Conservation (phyloP, 1,140 invertebrate genomes). For the Diachasmimorpha longicaudata region DNA sequence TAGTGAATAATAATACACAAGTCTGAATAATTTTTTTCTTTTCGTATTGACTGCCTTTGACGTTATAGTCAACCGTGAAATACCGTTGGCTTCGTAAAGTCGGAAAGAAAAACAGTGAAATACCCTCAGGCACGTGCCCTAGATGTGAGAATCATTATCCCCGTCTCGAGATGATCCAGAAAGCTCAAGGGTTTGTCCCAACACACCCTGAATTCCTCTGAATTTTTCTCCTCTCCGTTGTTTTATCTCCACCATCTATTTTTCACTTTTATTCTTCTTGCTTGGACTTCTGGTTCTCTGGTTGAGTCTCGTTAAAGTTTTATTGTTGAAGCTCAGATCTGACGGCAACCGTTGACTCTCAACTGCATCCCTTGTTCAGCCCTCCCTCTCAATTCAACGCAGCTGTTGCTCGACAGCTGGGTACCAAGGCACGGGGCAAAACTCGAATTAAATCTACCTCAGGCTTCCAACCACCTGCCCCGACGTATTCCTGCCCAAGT, state of each 20-base stretch:
- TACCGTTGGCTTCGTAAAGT: background rate
- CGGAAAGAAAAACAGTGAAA: background rate
- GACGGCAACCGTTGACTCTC: background rate
- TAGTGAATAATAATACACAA: background rate
- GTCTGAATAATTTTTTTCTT: background rate
- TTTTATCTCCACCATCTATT: background rate
- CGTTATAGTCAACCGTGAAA: background rate
- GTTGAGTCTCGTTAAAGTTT: background rate
- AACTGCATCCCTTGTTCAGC: background rate
- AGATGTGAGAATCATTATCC: background rate
- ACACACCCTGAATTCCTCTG: background rate
- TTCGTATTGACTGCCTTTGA: background rate
- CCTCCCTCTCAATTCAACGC: background rate
- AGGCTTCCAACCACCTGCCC: background rate
- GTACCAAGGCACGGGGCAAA: background rate
- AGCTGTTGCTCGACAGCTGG: conserved; percentile 6
- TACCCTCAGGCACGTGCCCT: background rate
- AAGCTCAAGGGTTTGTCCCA: background rate
- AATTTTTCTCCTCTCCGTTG: background rate
- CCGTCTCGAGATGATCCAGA: background rate
- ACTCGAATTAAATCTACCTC: background rate
- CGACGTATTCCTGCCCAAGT: background rate
- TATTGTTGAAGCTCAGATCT: background rate
- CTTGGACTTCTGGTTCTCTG: too few species aligned
- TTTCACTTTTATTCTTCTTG: background rate